Evolutionary conservation across 2,888 invertebrate genomes (phyloP), one percentile per base, ranked within the genome.

Genomic region (Teleogryllus oceanicus): DNA sequence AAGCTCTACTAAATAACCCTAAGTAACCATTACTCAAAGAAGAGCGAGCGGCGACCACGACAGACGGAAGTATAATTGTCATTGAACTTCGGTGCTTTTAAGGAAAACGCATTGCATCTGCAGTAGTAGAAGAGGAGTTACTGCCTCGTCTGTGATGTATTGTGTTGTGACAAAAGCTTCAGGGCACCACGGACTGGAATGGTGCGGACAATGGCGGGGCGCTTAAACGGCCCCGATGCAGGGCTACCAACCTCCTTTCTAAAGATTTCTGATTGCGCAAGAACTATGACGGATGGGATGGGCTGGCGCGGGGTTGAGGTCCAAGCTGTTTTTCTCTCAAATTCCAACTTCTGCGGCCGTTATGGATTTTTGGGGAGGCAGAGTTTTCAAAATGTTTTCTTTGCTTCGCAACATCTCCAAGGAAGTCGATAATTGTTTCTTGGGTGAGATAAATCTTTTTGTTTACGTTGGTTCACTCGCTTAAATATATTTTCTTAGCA

Each of bases 61-160:
- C 62, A 62, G 62, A 62, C 62, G 62, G 62, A 62, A 62, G 62
- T 62, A 62, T 62, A 62, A 62, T 62, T 62, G 62, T 62, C 62
- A 62, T 62, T 62, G 62, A 62, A 62, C 62, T 62, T 62, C 16
- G 62, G 13, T 62, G 62, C 62, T 62, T 62, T 62, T 62, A 62
- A 62, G 62, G 62, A 62, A 62, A 62, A 62, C 62, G 62, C 62
- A 62, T 62, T 13, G 62, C 62, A 62, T 62, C 62, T 62, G 62
- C 62, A 62, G 62, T 62, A n/a, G 62, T 13, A n/a, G 16, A 62
- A 62, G n/a, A 62, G 62, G 62, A 62, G 62, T 62, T 62, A 62
- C 62, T 18, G 62, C n/a, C 62, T 13, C 62, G 62, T 62, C 62
- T 11, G n/a, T 62, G 62, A 62, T 62, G 62, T 62, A 62, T 62